Conservation (phyloP, 2,113 vertebrate species). For the Nannospalax galili region DNA sequence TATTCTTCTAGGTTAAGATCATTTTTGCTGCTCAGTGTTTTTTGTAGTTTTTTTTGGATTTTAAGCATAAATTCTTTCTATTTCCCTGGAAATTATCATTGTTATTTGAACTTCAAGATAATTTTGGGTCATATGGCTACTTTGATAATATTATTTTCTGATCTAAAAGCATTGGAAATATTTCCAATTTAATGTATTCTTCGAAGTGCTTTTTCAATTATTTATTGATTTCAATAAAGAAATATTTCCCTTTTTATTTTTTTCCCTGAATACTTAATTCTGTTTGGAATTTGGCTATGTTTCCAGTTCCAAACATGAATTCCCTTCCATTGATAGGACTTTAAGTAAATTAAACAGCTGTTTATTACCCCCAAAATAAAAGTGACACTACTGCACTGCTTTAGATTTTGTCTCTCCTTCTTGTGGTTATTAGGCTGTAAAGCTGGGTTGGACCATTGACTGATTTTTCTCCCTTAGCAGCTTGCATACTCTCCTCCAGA, state of each 20-base stretch:
- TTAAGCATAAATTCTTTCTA: neutral
- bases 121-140: neutral
- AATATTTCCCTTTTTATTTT: neutral
- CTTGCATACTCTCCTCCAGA: too few relatives aligned
- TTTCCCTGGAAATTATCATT: neutral
- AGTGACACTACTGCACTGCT: too few relatives aligned
- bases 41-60: neutral
- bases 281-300: rapidly evolving
- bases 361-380: too few relatives aligned
- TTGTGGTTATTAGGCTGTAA: too few relatives aligned
- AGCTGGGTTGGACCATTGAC: too few relatives aligned
- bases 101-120: neutral
- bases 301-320: neutral
- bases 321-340: too few relatives aligned
- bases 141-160: neutral
- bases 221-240: neutral
- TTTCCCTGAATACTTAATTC: neutral
- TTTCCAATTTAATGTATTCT: neutral
- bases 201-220: neutral
- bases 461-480: too few relatives aligned
- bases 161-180: neutral
- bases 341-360: too few relatives aligned
- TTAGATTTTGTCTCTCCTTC: too few relatives aligned
- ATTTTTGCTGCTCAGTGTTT: neutral
- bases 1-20: neutral